Base-by-base conservation (phyloP, 2,888 invertebrate genomes). In the Cerastis leucographa region DNA sequence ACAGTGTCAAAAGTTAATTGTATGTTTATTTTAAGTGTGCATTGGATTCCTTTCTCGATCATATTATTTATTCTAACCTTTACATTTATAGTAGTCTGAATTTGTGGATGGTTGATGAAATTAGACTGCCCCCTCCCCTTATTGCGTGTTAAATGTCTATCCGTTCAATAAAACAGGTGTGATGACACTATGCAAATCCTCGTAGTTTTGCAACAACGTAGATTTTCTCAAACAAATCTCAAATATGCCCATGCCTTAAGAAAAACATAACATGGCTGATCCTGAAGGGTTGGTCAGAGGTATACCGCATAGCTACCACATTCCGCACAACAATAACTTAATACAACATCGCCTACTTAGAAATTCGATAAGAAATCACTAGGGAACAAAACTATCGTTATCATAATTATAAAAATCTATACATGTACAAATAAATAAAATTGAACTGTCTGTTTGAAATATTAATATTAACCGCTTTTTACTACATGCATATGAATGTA, bases 331-430 rank as follows among this genome's bases (percentile, higher is more conserved):
- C 22, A 51, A 22, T n/a, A n/a, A n/a, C n/a, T n/a, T n/a, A 29
- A 42, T 42, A 69, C 66, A 44, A 68, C 29, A 66, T 64, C 17
- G 19, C 9, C 3, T 9, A 14, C 44, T 19, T 35, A 46, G 44
- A 77, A n/a, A 49, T 72, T 56, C 19, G 42, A 14, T 61, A 19
- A 66, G 44, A 68, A 64, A 44, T 22, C 71, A 11, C 69, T 12
- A 59, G 62, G 71, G 74, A 69, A 74, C 46, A 44, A 75, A 82
- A 71, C 62, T 62, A 59, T 56, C 3, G 22, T 56, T 56, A 81
- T 78, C 56, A 65, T 69, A 65, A 65, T 83, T 40, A 14, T 74
- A 78, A n/a, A n/a, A n/a, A n/a, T n/a, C n/a, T n/a, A n/a, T n/a
- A n/a, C n/a, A n/a, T n/a, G n/a, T n/a, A n/a, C n/a, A n/a, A n/a